These are phyloP conservation scores for Cephus cinctus DNA, from an alignment of 1,140 invertebrate genomes.

Conservation along the genomic window DNA sequence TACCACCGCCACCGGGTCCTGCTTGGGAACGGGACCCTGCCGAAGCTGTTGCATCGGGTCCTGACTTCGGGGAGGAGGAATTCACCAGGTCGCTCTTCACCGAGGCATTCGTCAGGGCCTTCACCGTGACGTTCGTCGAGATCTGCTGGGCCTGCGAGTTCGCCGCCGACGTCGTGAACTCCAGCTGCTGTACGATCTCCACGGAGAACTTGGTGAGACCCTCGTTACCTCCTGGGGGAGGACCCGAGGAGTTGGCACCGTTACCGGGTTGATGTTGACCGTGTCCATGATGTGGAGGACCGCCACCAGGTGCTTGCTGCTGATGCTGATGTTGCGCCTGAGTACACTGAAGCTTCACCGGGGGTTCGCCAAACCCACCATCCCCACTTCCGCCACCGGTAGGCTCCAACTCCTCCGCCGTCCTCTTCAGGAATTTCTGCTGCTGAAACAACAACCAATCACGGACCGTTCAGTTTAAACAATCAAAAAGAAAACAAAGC, in stretches of 20 bases:
- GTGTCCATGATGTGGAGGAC: conserved; percentile 38
- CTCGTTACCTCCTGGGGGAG: conserved; percentile 48
- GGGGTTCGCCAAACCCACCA: conserved; percentile 65
- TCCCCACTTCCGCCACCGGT: conserved; percentile 54
- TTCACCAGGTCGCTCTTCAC: conserved; percentile 69
- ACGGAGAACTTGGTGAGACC: conserved; percentile 82
- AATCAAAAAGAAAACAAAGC: too few species aligned
- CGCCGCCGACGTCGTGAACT: conserved; percentile 80
- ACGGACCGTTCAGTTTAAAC: too few species aligned
- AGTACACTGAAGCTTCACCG: conserved; percentile 75
- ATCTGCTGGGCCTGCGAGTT: conserved; percentile 86
- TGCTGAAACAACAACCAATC: conserved; percentile 75
- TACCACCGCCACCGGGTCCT: conserved; percentile 24
- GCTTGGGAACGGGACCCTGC: conserved; percentile 20
- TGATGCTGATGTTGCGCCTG: conserved; percentile 52
- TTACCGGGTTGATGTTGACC: conserved; percentile 44
- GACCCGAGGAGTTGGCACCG: conserved; percentile 37
- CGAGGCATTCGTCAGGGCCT: conserved; percentile 79
- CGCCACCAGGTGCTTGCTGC: conserved; percentile 37
- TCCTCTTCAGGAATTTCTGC: conserved; percentile 78
- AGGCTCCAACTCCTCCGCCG: conserved; percentile 69
- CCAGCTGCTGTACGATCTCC: conserved; percentile 86
- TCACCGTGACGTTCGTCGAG: conserved; percentile 90
- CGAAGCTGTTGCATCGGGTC: conserved; percentile 37
- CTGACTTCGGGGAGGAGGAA: conserved; percentile 55